Evolutionary conservation across 1,140 invertebrate genomes (phyloP), one percentile per base, ranked within the genome.

Genomic region (Cepaea nemoralis): DNA sequence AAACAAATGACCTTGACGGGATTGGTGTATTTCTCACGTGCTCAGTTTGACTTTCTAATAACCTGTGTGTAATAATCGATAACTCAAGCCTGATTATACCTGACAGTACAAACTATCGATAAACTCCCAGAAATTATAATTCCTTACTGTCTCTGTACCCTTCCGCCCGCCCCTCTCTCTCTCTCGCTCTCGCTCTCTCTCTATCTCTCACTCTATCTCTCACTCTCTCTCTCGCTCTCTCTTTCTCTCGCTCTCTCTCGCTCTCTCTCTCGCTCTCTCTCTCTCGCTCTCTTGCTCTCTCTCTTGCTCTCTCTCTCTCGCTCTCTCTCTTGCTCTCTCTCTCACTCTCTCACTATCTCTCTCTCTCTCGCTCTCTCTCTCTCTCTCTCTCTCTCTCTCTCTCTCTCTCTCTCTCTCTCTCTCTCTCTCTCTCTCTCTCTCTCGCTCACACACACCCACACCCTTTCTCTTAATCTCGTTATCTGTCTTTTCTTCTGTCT

Each of bases 191-290:
- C 77, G 69, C 40, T 76, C 42, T 59, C 6, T 74, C 70, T 74
- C 70, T 75, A 40, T 75, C 70, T 81, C 69, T 81, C 35, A 8
- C 42, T 70, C 63, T 69, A 12, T 80, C 67, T 69, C 39, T 80
- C 77, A 70, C 27, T 80, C 67, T 80, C 27, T 84, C 83, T 69
- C 63, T 67, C 71, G 42, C 31, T 70, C 74, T 81, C 59, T 45
- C 40, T 70, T 37, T 50, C 42, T 48, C 39, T 40, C 14, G 42
- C 59, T 67, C 63, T 82, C 39, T 33, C 40, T 45, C 73, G 24
- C 40, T 45, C 71, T 31, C 39, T 55, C 31, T 70, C 48, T 81
- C 70, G 6, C 75, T 45, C 66, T 45, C 80, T 50, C 42, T 66
- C 70, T 79, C n/a, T n/a, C n/a, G n/a, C n/a, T n/a, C n/a, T n/a